Evolutionary conservation across 2,888 invertebrate species (phyloP).

Genomic region (Acronicta leporina): DNA sequence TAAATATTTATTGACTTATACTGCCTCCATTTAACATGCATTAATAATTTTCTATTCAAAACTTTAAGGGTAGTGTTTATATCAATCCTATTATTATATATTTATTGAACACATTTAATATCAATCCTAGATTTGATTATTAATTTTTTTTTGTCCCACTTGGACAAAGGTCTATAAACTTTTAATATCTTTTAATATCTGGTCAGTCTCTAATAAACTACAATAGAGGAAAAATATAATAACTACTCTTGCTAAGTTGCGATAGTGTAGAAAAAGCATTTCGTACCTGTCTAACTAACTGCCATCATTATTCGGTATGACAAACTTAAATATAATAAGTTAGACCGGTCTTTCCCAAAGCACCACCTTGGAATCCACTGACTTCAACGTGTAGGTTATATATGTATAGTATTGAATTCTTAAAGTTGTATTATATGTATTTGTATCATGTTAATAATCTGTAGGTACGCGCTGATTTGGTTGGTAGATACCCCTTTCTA

Average conservation of each 20-base stretch:
- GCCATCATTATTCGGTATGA: not conserved
- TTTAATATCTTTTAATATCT: no score
- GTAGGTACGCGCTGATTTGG: no score
- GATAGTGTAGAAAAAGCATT: constrained; percentile 1
- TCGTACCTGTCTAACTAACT: constrained; percentile 14
- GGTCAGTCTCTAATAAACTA: no score
- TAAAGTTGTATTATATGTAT: no score
- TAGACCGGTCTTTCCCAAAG: no score
- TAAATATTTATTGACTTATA: not conserved
- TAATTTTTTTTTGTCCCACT: not conserved
- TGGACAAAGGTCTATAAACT: no score
- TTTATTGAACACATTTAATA: no score
- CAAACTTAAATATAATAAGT: not conserved
- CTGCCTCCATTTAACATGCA: not conserved
- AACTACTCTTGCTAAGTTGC: constrained; percentile 14
- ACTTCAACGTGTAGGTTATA: no score
- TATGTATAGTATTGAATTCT: no score
- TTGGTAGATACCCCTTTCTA: no score
- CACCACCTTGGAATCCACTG: no score
- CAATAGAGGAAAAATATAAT: not conserved
- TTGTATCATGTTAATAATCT: no score
- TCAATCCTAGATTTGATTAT: not conserved
- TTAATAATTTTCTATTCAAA: constrained; percentile 32
- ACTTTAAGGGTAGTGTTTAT: constrained; percentile 33
- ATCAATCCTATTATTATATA: not conserved